Percentiles rank a stretch among this genome's conserved stretches.
Evolutionary conservation across 2,888 invertebrate species (phyloP).

Genomic region (Chydorus sphaericus): DNA sequence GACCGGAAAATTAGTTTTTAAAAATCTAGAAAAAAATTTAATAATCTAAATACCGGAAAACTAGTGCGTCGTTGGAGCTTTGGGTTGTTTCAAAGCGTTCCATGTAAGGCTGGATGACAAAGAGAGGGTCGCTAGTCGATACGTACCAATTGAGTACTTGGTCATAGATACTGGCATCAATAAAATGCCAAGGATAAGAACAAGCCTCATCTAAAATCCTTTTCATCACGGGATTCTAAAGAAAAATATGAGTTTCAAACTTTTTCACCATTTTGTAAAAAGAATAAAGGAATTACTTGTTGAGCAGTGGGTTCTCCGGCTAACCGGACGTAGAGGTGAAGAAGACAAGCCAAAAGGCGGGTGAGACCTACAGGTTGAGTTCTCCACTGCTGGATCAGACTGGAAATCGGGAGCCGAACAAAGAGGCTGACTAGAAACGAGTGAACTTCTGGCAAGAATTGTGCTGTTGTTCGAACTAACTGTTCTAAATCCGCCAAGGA

Average conservation of each 20-base stretch:
- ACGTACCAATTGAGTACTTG: conserved; percentile 57
- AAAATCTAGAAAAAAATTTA: not conserved
- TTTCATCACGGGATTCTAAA: conserved; percentile 32
- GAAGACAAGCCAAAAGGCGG: conserved; percentile 44
- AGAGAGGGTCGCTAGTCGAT: conserved; percentile 51
- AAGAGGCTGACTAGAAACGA: conserved; percentile 54
- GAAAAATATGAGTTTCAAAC: not conserved
- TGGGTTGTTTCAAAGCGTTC: conserved; percentile 32
- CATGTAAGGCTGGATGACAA: conserved; percentile 35
- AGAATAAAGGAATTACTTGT: conserved; percentile 30
- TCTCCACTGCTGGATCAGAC: not conserved
- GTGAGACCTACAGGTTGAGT: conserved; percentile 28
- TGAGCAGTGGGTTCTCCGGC: conserved; percentile 54
- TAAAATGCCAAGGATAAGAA: conserved; percentile 46
- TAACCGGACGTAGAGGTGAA: conserved; percentile 53
- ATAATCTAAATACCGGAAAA: conserved; percentile 6
- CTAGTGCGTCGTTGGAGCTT: conserved; percentile 37
- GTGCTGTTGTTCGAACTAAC: conserved; percentile 44
- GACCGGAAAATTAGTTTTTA: not conserved
- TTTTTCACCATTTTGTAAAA: not conserved
- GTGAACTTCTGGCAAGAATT: conserved; percentile 52
- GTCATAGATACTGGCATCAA: conserved; percentile 45
- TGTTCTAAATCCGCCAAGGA: conserved; percentile 47
- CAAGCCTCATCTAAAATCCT: conserved; percentile 42
- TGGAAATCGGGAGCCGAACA: conserved; percentile 47